Percentiles rank a stretch among this genome's conserved stretches.
Conservation (phyloP, 2,113 vertebrate genomes). For the Merops nubicus region DNA sequence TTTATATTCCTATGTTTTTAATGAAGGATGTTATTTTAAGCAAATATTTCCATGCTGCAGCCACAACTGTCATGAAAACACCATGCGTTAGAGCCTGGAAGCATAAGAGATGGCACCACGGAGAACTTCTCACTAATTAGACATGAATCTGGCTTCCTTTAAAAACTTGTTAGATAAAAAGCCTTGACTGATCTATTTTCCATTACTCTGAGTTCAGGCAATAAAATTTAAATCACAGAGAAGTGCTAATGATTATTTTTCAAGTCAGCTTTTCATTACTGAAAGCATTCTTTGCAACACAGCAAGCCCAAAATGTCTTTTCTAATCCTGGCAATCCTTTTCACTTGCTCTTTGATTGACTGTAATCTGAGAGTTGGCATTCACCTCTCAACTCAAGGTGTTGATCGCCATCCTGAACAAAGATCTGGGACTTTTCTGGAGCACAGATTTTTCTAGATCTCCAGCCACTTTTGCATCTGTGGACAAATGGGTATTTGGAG, state of each 20-base stretch:
- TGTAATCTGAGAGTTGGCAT: rapidly evolving
- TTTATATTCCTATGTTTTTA: background rate
- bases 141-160: background rate
- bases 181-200: slow-evolving; percentile 41
- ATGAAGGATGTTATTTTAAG: background rate
- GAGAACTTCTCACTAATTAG: slow-evolving; percentile 36
- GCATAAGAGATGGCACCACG: background rate
- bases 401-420: background rate
- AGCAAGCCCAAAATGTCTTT: background rate
- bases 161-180: slow-evolving; percentile 39
- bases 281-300: background rate
- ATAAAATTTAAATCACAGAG: slow-evolving; percentile 54
- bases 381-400: background rate
- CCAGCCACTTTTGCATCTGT: background rate
- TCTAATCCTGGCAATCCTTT: background rate
- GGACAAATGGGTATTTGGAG: background rate
- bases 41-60: background rate
- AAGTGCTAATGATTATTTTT: slow-evolving; percentile 53
- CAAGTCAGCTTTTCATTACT: slow-evolving; percentile 42
- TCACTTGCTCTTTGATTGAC: background rate
- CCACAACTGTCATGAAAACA: background rate
- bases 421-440: background rate
- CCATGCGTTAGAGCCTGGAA: background rate
- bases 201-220: slow-evolving; percentile 13
- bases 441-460: background rate